Percentiles rank a stretch among this genome's conserved stretches.
Evolutionary conservation across 2,888 invertebrate genomes (phyloP).

Genomic region (Prosopocoilus inquinatus): DNA sequence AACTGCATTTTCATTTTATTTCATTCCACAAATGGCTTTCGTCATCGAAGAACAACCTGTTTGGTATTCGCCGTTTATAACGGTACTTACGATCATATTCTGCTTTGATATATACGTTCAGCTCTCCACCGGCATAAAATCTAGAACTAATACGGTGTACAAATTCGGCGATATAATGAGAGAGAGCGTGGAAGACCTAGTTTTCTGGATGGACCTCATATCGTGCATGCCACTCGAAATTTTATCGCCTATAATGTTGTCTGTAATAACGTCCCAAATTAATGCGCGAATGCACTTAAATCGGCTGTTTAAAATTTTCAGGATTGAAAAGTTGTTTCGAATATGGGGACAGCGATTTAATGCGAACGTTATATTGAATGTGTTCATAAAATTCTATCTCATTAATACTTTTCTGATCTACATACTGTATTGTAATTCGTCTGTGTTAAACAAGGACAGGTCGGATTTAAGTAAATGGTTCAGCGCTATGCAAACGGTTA

Average conservation of each 20-base stretch:
- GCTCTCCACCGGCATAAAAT: constrained; percentile 21
- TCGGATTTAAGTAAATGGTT: neutral
- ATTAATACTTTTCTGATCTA: constrained; percentile 6
- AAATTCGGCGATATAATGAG: constrained; percentile 18
- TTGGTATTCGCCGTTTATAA: constrained; percentile 10
- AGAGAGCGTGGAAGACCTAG: constrained; percentile 11
- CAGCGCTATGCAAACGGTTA: constrained; percentile 7
- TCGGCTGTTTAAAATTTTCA: constrained; percentile 23
- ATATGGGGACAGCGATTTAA: constrained; percentile 12
- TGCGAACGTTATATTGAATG: constrained; percentile 10
- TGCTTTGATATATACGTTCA: constrained; percentile 24
- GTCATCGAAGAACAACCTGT: neutral
- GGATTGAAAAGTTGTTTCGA: constrained; percentile 11
- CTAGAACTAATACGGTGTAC: constrained; percentile 11
- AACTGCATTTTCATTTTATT: constrained; percentile 6
- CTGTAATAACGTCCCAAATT: constrained; percentile 2
- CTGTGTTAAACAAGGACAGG: no score
- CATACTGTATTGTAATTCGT: neutral
- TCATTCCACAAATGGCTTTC: constrained; percentile 22
- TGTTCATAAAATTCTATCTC: constrained; percentile 13
- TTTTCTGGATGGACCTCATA: constrained; percentile 21
- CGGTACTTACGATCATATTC: constrained; percentile 7
- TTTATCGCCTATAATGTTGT: constrained; percentile 19
- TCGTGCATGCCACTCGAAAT: constrained; percentile 24
- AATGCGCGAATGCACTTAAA: constrained; percentile 20